Evolutionary conservation across 2,113 vertebrate genomes (phyloP).

Genomic region (Python bivittatus): DNA sequence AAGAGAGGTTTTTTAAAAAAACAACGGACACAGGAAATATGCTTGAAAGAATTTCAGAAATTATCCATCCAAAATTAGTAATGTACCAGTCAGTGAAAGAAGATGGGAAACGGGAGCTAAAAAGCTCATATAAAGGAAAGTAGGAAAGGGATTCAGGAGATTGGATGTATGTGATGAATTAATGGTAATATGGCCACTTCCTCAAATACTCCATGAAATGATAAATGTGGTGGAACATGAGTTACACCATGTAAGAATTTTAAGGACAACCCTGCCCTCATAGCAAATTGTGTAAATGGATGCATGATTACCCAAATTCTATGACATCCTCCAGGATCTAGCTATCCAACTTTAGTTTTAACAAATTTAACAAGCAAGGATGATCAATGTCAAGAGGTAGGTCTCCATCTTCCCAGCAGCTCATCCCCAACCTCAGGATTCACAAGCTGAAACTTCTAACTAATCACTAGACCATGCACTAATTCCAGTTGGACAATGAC

Average conservation of each 20-base stretch:
- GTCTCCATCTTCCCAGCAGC: background rate
- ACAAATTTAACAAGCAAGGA: background rate
- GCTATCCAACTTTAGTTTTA: background rate
- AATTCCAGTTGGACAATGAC: background rate
- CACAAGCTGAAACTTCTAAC: background rate
- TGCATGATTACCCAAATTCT: background rate
- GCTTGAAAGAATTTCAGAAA: background rate
- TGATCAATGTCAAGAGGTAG: background rate
- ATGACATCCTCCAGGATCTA: background rate
- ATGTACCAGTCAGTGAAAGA: background rate
- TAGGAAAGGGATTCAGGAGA: background rate
- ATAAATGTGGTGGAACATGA: background rate
- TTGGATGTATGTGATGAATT: background rate
- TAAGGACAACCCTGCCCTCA: background rate
- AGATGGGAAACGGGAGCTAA: background rate
- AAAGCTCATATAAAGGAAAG: background rate
- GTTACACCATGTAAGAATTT: background rate
- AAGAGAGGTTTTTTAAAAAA: background rate
- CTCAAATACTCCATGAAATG: background rate
- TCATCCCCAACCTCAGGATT: background rate
- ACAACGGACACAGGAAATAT: background rate
- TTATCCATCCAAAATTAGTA: background rate
- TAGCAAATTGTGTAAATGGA: background rate
- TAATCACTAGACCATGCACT: background rate
- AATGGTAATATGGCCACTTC: background rate